phyloP scores from a whole-genome alignment of 23 tunicate species.

The Ascidia mentula region DNA sequence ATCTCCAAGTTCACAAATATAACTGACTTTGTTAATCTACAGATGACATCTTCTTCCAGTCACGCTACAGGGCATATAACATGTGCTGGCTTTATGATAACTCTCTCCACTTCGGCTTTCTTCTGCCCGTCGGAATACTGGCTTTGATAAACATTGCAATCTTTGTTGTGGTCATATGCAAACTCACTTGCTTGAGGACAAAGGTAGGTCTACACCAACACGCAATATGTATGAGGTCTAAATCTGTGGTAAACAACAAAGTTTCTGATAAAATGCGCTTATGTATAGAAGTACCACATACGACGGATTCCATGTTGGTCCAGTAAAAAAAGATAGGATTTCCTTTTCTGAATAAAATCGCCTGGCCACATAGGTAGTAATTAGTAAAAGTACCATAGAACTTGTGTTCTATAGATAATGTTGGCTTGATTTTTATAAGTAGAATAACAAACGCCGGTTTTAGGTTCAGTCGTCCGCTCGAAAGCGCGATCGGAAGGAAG shows the following conservation, averaged over 20 bases:
- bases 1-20: not conserved
- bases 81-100: slow-evolving; percentile 34
- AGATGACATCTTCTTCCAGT: slow-evolving; percentile 17
- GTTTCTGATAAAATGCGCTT: too few relatives aligned
- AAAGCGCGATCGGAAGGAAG: not conserved
- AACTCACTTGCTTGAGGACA: slow-evolving; percentile 5
- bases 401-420: too few relatives aligned
- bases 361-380: too few relatives aligned
- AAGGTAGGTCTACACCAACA: not conserved
- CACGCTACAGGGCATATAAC: slow-evolving; percentile 15
- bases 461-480: not conserved
- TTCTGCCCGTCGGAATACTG: slow-evolving; percentile 32
- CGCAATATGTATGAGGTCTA: not conserved
- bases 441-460: too few relatives aligned
- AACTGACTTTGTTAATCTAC: not conserved
- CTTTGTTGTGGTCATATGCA: slow-evolving; percentile 20
- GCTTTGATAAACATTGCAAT: slow-evolving; percentile 4
- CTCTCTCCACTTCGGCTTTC: slow-evolving; percentile 31
- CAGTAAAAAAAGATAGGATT: too few relatives aligned
- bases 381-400: too few relatives aligned
- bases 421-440: too few relatives aligned
- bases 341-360: too few relatives aligned
- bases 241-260: not conserved
- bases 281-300: too few relatives aligned
- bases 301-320: too few relatives aligned